Evolutionary conservation across 1,140 invertebrate species (phyloP).

Genomic region (Drosophila sp.): DNA sequence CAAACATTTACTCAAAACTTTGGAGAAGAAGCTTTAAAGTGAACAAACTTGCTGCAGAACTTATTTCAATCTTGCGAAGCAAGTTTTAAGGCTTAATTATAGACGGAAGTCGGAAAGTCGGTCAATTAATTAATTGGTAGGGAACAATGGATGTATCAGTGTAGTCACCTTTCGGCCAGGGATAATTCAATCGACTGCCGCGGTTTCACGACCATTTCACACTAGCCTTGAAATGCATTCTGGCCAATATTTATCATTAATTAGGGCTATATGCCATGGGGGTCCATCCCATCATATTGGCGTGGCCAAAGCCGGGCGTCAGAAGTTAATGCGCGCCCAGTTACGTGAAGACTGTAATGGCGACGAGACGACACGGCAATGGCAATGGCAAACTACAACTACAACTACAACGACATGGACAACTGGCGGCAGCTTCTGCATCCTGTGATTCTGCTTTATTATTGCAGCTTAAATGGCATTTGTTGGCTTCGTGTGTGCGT

Average conservation of each 20-base stretch:
- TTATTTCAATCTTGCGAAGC: background rate
- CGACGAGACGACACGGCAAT: conserved; percentile 1
- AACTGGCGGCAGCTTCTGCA: conserved; percentile 34
- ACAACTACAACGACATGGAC: background rate
- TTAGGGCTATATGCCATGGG: conserved; percentile 55
- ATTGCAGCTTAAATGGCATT: conserved; percentile 63
- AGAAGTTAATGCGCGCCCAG: conserved; percentile 37
- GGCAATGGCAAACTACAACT: conserved; percentile 15
- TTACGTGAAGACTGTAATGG: conserved; percentile 22
- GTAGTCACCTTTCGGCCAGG: conserved; percentile 12
- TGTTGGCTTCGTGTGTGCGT: conserved; percentile 25
- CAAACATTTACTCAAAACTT: background rate
- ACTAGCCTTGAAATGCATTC: conserved; percentile 7
- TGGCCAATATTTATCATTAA: conserved; percentile 72
- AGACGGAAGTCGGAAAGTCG: background rate
- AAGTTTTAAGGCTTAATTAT: background rate
- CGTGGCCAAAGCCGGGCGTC: conserved; percentile 32
- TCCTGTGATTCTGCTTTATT: conserved; percentile 56
- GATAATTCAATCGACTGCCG: conserved; percentile 8
- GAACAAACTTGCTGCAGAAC: conserved; percentile 9
- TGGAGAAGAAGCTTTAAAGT: conserved; percentile 24
- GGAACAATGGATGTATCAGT: conserved; percentile 34
- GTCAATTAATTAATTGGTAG: conserved; percentile 25
- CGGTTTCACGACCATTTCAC: conserved; percentile 15
- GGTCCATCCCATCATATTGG: conserved; percentile 17